These are phyloP conservation scores for Caenorhabditis latens DNA, from an alignment of 1,140 invertebrate species.

Conservation along the genomic window DNA sequence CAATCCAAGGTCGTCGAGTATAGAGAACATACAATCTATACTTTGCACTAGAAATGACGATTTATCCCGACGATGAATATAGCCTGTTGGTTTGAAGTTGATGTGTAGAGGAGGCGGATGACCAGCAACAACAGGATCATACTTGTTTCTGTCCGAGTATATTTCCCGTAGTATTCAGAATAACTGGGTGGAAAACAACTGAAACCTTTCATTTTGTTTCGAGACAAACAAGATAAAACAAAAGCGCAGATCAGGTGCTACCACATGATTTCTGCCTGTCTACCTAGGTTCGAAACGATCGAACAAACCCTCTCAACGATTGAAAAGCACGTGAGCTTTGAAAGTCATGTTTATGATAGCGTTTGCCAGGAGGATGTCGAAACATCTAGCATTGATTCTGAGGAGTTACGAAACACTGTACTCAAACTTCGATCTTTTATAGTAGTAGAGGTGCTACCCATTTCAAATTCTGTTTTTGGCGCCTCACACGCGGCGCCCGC, in stretches of 20 bases:
- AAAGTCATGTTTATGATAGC: neutral
- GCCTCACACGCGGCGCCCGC: neutral
- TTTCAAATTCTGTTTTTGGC: slow-evolving; percentile 44
- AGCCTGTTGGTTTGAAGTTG: no score
- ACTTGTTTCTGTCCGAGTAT: neutral
- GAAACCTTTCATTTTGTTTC: neutral
- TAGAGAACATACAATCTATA: neutral
- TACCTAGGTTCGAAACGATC: neutral
- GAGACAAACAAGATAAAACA: neutral
- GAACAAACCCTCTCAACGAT: neutral
- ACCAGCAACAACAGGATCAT: slow-evolving; percentile 14
- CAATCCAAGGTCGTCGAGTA: neutral
- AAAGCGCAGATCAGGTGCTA: neutral
- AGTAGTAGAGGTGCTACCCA: neutral
- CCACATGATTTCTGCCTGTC: neutral
- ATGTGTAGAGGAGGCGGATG: neutral
- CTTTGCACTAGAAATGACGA: slow-evolving; percentile 7
- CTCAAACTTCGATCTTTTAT: neutral
- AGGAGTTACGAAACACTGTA: neutral
- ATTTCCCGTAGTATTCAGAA: no score
- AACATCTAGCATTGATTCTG: neutral
- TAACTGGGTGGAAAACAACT: neutral
- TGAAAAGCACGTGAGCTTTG: neutral
- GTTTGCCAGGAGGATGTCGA: neutral
- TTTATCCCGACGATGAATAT: neutral